Evolutionary conservation across 2,888 invertebrate genomes (phyloP), one percentile per base, ranked within the genome.

Genomic region (Crepidodera aurea): DNA sequence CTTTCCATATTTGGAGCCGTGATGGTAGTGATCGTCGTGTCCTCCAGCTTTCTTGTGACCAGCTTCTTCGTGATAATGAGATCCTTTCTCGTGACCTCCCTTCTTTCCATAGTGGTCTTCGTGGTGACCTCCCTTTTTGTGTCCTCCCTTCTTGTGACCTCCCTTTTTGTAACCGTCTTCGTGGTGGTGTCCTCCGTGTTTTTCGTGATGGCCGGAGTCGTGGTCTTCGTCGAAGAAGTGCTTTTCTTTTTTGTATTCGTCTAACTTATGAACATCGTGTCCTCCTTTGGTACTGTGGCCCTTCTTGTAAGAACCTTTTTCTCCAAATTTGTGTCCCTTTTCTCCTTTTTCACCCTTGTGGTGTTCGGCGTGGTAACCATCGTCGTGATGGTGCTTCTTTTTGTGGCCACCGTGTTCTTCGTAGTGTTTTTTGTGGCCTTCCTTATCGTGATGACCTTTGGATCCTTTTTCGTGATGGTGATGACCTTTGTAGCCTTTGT

Each of bases 151-250:
- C 79, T 88, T 87, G 78, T 89, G 88, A 4, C 91, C 90, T 60
- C 93, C 93, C 81, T 93, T 90, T 81, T 92, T 90, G 81, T 91
- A 89, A 18, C 89, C 90, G 71, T 91, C 90, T 75, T 89, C 90
- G 77, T 93, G 90, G 75, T 92, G 90, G 79, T 88, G 89, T 29
- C 87, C 90, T 65, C 92, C 93, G 75, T 93, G 91, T 75, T 92
- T 91, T 76, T 91, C 90, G 78, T 92, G 91, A 71, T 90, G 90
- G 0, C 90, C 92, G 40, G 88, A 88, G 73, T 91, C 91, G 71
- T 93, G 92, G 73, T 92, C 89, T 80, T 93, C 93, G 71, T 93
- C 93, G 79, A 89, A 92, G 87, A 91, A 93, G 75, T 92, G 89
- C 76, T 93, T 93, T 74, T 93, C 90, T 79, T 93, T 93, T 78